Evolutionary conservation across 2,888 invertebrate genomes (phyloP).

Genomic region (Hirudinaria manillensis): DNA sequence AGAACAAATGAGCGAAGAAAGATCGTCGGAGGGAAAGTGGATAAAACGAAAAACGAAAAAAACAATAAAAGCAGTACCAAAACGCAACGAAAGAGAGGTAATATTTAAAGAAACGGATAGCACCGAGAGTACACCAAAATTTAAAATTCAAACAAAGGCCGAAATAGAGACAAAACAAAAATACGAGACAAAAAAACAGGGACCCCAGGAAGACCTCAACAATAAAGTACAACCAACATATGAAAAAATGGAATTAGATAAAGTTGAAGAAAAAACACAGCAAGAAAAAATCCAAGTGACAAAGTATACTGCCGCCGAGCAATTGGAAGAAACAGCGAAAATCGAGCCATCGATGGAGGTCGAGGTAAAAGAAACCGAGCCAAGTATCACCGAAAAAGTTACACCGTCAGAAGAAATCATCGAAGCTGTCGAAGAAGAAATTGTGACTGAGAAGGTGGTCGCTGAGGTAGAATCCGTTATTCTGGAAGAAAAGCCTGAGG

Average conservation of each 20-base stretch:
- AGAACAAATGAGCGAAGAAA: slow-evolving; percentile 8
- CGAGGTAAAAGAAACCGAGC: too few species aligned
- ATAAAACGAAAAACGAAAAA: background rate
- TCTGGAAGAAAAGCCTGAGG: too few species aligned
- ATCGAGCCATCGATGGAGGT: too few species aligned
- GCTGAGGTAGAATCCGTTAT: too few species aligned
- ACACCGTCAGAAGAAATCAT: too few species aligned
- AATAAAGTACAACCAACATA: too few species aligned
- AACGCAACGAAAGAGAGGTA: background rate
- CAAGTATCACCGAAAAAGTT: too few species aligned
- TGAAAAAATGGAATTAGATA: background rate
- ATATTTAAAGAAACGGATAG: too few species aligned
- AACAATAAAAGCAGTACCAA: background rate
- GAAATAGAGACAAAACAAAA: background rate
- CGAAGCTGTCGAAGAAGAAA: too few species aligned
- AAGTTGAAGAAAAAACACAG: background rate
- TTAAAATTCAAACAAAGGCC: background rate
- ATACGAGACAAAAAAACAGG: background rate
- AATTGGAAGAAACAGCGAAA: too few species aligned
- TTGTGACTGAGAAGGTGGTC: too few species aligned
- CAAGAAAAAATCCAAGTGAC: background rate
- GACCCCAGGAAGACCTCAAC: background rate
- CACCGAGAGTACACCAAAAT: background rate
- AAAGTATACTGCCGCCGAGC: background rate
- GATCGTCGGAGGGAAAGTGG: slow-evolving; percentile 3